These are phyloP conservation scores for Diploptera punctata DNA, from an alignment of 2,888 invertebrate species.

Conservation along the genomic window DNA sequence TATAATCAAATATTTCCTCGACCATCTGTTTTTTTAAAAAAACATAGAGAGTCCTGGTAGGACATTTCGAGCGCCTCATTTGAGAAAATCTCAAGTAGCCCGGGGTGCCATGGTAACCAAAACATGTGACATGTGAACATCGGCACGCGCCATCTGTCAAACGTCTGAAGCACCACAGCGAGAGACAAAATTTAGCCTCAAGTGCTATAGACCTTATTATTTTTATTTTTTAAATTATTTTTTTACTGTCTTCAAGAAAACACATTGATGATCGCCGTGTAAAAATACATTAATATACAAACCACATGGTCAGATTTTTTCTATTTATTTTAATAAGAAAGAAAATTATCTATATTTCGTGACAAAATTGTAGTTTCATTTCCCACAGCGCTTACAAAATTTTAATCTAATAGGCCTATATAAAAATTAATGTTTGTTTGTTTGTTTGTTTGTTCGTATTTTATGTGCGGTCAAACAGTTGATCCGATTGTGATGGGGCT, in stretches of 20 bases:
- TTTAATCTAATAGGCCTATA: too few relatives aligned
- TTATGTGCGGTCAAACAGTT: too few relatives aligned
- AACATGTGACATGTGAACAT: slow-evolving; percentile 21
- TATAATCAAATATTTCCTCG: not conserved
- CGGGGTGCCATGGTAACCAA: not conserved
- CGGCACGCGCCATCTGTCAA: slow-evolving; percentile 24
- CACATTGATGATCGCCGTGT: not conserved
- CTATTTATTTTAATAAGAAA: not conserved
- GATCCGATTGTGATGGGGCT: too few relatives aligned
- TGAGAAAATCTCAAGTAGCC: slow-evolving; percentile 17
- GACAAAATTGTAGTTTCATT: not conserved
- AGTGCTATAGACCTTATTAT: not conserved
- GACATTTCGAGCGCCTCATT: not conserved
- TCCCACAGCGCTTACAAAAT: too few relatives aligned
- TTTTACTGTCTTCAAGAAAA: not conserved
- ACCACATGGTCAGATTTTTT: slow-evolving; percentile 20
- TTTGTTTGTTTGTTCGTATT: too few relatives aligned
- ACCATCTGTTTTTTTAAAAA: not conserved
- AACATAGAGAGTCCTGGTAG: not conserved
- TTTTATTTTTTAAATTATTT: not conserved
- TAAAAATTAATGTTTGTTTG: too few relatives aligned
- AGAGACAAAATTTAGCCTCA: slow-evolving; percentile 6
- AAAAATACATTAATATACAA: not conserved
- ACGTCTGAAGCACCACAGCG: slow-evolving; percentile 5
- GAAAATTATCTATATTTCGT: not conserved